Base-by-base conservation (phyloP, 2,888 invertebrate species). In the Tuberolachnus salignus region DNA sequence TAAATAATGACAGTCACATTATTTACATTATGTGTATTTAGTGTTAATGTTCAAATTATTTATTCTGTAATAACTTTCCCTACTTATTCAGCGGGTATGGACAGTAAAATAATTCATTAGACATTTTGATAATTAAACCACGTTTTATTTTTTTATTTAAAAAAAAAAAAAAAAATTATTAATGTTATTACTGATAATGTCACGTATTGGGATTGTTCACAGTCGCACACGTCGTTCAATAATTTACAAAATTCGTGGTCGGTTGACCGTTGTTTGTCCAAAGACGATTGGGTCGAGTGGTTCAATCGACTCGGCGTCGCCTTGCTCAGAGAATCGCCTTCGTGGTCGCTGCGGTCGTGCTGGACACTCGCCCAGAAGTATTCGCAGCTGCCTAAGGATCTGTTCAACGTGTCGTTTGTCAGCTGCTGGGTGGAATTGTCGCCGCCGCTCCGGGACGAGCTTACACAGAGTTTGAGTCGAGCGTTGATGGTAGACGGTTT, bases 251-350 rank as follows among this genome's bases (percentile, higher is more conserved):
- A 93, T 83, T 94, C 95, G 0, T 95, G 97, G 94, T 93, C 93
- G n/a, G 94, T 95, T 0, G 93, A 93, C 44, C 89, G 95, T 74
- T 89, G 96, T 81, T 96, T 97, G 0, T 97, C 97, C 0, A 97
- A 97, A 85, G 98, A 99, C 83, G 99, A 99, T 86, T 99, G 99
- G 99, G 88, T 97, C 66, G 98, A 98, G 85, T 99, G 98, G 99
- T 86, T 98, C 71, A 89, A 95, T 61, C 89, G 95, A 61, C 88
- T 99, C 80, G 95, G 96, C 81, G 94, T 97, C 82, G 97, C 97
- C 71, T 88, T 99, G 46, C 88, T 99, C 11, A 96, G 97, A 83
- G 96, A 97, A 85, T 97, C 97, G 0, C 96, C 97, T 2, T 97
- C 97, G 49, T 96, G 97, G 9, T 97, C 98, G 0, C 87, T 99